Base-by-base conservation (phyloP, 2,888 invertebrate species). In the Pyrocoelia pectoralis region DNA sequence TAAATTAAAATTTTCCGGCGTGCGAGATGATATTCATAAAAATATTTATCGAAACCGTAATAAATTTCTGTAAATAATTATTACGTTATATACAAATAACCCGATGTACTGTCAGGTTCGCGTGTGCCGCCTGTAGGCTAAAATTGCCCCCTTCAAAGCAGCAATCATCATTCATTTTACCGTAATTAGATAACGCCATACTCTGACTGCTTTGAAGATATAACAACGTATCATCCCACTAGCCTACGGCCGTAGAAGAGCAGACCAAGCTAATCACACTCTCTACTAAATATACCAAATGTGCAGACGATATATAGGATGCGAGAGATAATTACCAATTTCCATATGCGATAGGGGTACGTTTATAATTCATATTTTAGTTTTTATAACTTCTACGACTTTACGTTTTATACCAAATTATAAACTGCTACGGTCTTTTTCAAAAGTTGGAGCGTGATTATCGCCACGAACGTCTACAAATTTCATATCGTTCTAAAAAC, bases 141-240 rank as follows among this genome's bases (percentile, higher is more conserved):
- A 48, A 52, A 56, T 51, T 56, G 59, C 64, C 60, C 43, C 52
- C 60, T 56, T 54, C 59, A 40, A 38, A 65, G 61, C 53, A 65
- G 65, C 67, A 66, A 66, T 66, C 66, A 66, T 66, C 66, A 67
- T 67, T 67, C 67, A 67, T 67, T 61, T 65, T 65, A 33, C 49
- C 61, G 65, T 67, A 62, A 67, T 67, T 67, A 61, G 67, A 67
- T 67, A 67, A 67, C 65, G 67, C 61, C 62, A 67, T 56, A 57
- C 65, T 64, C 66, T 64, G 66, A 55, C 60, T 63, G 65, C 64
- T 67, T 67, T 67, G 67, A 67, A 65, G 65, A 67, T 67, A 65
- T 55, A 66, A 66, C 62, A 60, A 53, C 66, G 59, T 63, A 67
- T 61, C 65, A 57, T 54, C 56, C 62, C 54, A 33, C 41, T 19